A percentile compares a stretch with the other conserved stretches of the same genome.
These are phyloP conservation scores for Serripes groenlandicus DNA, from an alignment of 2,888 invertebrate genomes.

Conservation along the genomic window DNA sequence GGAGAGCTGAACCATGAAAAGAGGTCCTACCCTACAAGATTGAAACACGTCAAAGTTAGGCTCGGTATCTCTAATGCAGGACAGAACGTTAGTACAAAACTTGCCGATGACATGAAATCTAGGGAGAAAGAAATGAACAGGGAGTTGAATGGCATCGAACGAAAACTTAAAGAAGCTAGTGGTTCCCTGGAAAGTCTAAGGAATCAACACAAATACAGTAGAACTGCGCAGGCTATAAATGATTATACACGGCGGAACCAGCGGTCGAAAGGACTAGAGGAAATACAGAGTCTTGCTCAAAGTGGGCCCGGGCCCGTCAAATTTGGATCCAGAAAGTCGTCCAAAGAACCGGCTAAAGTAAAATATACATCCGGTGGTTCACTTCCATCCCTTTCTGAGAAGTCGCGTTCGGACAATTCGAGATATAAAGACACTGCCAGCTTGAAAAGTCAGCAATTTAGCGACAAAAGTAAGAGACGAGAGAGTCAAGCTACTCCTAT, in stretches of 20 bases:
- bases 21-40: conserved; percentile 50
- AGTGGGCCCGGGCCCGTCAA: conserved; percentile 52
- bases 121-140: conserved; percentile 40
- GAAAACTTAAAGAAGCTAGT: conserved; percentile 50
- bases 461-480: neutral
- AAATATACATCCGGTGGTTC: conserved; percentile 26
- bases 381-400: conserved; percentile 24
- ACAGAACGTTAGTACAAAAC: conserved; percentile 54
- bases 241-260: conserved; percentile 47
- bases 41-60: conserved; percentile 51
- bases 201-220: conserved; percentile 64
- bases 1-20: conserved; percentile 51
- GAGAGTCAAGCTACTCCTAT: too few relatives aligned
- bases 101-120: conserved; percentile 41
- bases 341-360: neutral
- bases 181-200: conserved; percentile 52
- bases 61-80: conserved; percentile 56
- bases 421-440: conserved; percentile 18
- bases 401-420: neutral
- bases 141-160: conserved; percentile 46
- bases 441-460: conserved; percentile 1
- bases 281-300: conserved; percentile 47
- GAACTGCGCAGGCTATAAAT: conserved; percentile 63
- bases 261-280: conserved; percentile 11
- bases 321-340: conserved; percentile 18